Base-by-base conservation (phyloP, 1,140 invertebrate genomes). In the Dendroctonus ponderosae region DNA sequence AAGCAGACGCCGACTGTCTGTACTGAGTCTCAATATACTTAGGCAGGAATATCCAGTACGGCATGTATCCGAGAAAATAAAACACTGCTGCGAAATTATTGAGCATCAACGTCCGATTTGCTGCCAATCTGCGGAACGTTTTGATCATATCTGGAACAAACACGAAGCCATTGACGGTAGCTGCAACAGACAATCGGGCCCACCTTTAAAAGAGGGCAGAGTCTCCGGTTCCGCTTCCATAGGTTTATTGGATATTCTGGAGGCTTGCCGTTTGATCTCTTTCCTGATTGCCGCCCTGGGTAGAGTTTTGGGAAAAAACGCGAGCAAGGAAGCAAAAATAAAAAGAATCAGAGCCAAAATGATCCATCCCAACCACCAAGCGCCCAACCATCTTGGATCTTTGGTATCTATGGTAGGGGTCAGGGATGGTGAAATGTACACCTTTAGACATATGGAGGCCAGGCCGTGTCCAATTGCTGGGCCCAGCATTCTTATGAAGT, bases 311-410 rank as follows among this genome's bases (percentile, higher is more conserved):
- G 87, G 88, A 68, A 89, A 88, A 41, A 89, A 78, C 0, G 85
- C 82, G 3, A 89, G 79, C n/a, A 88, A 77, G 6, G 84, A 81
- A 0, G 86, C 83, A 39, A 87, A 85, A 15, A 88, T 57, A n/a
- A 86, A 80, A 0, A 89, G 79, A 3, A 88, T 71, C 0, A 83
- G 74, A n/a, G 85, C 89, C 59, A 89, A 79, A 7, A 90, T 82
- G 39, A 91, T 83, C 89, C 84, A 92, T 26, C 91, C 91, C 38
- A 91, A 70, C 89, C 89, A 91, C 89, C 89, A 91, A 8, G 89
- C 89, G 2, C 89, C 89, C 14, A 90, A 73, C 89, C 89, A 91
- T 66, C 88, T 81, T 2, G 88, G 88, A 80, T 91, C 89, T 70
- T 84, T 81, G 42, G 81, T 86, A 9, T 80, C 83, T 46, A 91